These are phyloP conservation scores for Kuschelorhynchus macadamiae DNA, from an alignment of 2,888 invertebrate species.

Conservation along the genomic window DNA sequence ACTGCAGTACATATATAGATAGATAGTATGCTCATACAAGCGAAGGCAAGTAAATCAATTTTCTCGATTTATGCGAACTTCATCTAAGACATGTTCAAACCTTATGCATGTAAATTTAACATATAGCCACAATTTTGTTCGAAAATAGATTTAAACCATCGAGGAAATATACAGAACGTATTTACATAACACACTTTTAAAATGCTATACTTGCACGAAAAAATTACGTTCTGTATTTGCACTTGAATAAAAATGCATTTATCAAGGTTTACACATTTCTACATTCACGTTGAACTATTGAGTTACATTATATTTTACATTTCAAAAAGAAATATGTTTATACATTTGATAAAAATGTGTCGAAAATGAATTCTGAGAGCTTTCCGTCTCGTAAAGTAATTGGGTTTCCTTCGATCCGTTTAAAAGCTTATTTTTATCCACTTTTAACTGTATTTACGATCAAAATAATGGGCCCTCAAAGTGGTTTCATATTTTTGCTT, in stretches of 20 bases:
- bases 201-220: not conserved
- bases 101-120: not conserved
- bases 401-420: slow-evolving; percentile 24
- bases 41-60: no score
- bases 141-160: not conserved
- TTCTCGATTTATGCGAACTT: no score
- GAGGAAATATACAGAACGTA: not conserved
- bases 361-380: slow-evolving; percentile 17
- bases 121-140: not conserved
- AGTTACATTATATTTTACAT: slow-evolving; percentile 11
- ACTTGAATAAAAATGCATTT: slow-evolving; percentile 7
- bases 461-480: slow-evolving; percentile 15
- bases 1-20: no score
- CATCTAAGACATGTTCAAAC: not conserved
- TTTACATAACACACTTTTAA: slow-evolving; percentile 8
- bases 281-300: slow-evolving; percentile 22
- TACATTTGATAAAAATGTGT: slow-evolving; percentile 11
- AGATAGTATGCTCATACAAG: no score
- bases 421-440: slow-evolving; percentile 33
- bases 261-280: slow-evolving; percentile 2
- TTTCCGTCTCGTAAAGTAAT: slow-evolving; percentile 30
- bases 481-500: slow-evolving; percentile 8
- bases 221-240: not conserved
- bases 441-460: slow-evolving; percentile 18
- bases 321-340: slow-evolving; percentile 20